Conservation (phyloP, 2,113 vertebrate species). For the Rutilus rutilus region DNA sequence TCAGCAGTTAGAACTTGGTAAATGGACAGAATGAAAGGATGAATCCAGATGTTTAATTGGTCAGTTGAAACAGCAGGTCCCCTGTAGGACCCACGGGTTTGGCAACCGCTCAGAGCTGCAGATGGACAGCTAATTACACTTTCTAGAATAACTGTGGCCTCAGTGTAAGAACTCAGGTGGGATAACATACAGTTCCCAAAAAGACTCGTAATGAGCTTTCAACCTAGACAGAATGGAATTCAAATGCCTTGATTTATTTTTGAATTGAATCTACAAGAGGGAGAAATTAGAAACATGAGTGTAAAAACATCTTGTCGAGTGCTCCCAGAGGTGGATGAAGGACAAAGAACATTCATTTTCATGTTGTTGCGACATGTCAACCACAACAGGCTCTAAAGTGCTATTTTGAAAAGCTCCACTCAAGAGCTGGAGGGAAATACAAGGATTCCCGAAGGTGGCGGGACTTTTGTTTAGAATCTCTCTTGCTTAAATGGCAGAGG, state of each 20-base stretch:
- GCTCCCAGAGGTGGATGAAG: constrained; percentile 33
- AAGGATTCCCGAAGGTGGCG: constrained; percentile 51
- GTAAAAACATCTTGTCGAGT: constrained; percentile 51
- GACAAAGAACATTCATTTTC: constrained; percentile 54
- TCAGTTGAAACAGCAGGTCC: constrained; percentile 46
- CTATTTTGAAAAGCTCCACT: constrained; percentile 40
- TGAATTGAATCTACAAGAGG: constrained; percentile 32
- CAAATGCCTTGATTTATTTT: constrained; percentile 39
- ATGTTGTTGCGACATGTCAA: constrained; percentile 51
- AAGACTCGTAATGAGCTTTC: constrained; percentile 43
- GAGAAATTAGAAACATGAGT: constrained; percentile 45
- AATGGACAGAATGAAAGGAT: constrained; percentile 45
- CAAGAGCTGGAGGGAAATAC: constrained; percentile 38
- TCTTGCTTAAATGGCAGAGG: constrained; percentile 43
- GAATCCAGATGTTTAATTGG: constrained; percentile 46
- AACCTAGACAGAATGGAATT: constrained; percentile 30
- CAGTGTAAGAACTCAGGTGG: constrained; percentile 50
- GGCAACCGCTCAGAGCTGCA: constrained; percentile 35
- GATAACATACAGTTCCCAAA: constrained; percentile 46
- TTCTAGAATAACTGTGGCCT: constrained; percentile 48
- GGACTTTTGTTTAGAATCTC: constrained; percentile 48
- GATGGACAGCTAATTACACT: constrained; percentile 54
- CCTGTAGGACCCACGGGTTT: constrained; percentile 43
- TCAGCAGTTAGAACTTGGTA: constrained; percentile 36
- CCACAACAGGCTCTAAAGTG: constrained; percentile 39